phyloP scores from a whole-genome alignment of 2,113 vertebrate species.

The Trematocara variabile region DNA sequence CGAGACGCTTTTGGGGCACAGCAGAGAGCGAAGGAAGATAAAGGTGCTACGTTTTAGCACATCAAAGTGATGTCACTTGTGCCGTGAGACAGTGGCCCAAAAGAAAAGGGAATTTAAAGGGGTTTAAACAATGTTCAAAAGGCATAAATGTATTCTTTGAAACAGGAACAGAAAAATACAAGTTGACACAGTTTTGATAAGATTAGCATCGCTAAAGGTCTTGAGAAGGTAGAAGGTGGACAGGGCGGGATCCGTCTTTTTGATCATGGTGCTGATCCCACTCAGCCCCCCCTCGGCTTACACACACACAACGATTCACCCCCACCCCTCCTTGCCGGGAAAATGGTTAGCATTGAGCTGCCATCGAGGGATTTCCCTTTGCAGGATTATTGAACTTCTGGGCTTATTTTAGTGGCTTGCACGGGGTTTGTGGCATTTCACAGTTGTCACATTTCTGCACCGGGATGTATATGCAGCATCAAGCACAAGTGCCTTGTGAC shows the following conservation, averaged over 20 bases:
- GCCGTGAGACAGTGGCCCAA: neutral
- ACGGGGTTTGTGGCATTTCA: constrained; percentile 45
- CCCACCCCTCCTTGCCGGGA: neutral
- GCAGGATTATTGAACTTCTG: constrained; percentile 57
- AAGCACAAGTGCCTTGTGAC: neutral
- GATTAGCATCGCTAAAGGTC: constrained; percentile 39
- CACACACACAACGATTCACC: neutral
- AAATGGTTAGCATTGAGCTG: constrained; percentile 46
- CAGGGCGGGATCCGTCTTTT: constrained; percentile 35
- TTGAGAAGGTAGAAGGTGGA: constrained; percentile 45
- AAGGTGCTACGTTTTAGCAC: neutral
- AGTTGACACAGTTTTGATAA: constrained; percentile 14
- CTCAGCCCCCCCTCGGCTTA: neutral
- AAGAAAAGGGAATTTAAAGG: neutral
- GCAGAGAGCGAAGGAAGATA: neutral
- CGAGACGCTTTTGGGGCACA: neutral
- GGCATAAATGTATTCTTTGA: neutral
- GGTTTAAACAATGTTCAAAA: neutral
- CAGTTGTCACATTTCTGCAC: constrained; percentile 35
- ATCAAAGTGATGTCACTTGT: neutral
- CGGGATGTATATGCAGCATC: constrained; percentile 22
- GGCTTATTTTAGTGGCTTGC: constrained; percentile 38
- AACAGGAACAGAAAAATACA: neutral
- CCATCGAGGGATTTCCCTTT: constrained; percentile 62
- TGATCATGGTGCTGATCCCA: neutral